These are phyloP conservation scores for Neocrepidodera transversa DNA, from an alignment of 2,888 invertebrate genomes.

Conservation along the genomic window DNA sequence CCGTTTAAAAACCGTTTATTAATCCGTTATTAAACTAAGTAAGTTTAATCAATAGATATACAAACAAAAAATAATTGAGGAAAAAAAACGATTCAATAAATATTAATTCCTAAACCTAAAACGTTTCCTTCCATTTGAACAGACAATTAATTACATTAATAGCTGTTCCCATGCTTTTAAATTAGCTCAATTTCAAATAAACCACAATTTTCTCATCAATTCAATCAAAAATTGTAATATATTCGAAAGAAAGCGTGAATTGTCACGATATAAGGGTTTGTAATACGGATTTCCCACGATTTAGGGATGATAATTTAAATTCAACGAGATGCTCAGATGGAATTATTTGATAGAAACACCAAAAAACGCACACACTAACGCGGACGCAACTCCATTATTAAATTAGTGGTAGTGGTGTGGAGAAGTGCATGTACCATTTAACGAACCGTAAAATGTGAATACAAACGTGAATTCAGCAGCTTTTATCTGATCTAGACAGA, in stretches of 20 bases:
- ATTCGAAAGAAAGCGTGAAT: conserved; percentile 45
- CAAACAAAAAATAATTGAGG: too few relatives aligned
- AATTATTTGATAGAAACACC: conserved; percentile 42
- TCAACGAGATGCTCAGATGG: conserved; percentile 39
- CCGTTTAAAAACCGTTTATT: too few relatives aligned
- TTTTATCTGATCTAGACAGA: conserved; percentile 36
- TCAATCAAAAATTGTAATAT: conserved; percentile 46
- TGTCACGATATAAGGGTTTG: conserved; percentile 44
- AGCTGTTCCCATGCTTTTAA: conserved; percentile 26
- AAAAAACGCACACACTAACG: conserved; percentile 35
- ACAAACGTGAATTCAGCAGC: conserved; percentile 34
- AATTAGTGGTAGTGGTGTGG: conserved; percentile 26
- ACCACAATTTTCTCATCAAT: conserved; percentile 23
- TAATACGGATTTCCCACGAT: conserved; percentile 45
- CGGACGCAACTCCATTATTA: conserved; percentile 34
- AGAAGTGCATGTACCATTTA: conserved; percentile 29
- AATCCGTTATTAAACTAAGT: too few relatives aligned
- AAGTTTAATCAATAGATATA: too few relatives aligned
- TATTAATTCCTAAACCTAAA: too few relatives aligned
- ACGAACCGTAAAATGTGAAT: conserved; percentile 38
- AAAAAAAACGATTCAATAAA: too few relatives aligned
- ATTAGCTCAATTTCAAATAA: conserved; percentile 25
- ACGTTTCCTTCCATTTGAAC: too few relatives aligned
- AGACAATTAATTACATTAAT: conserved; percentile 6
- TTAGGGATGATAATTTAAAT: conserved; percentile 38